Conservation (phyloP, 1,140 invertebrate species). For the Temnothorax curvispinosus region DNA sequence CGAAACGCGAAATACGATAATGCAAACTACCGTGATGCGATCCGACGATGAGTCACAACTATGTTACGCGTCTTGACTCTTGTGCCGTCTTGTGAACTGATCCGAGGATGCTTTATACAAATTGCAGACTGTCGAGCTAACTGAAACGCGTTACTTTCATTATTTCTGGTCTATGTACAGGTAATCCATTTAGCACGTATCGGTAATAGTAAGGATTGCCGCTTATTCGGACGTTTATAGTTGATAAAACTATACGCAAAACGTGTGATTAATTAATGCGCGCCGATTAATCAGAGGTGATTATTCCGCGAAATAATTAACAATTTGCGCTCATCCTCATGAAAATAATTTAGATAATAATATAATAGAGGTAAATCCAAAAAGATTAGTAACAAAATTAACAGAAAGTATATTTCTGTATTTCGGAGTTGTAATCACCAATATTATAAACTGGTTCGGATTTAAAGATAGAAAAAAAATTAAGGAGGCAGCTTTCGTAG, state of each 20-base stretch:
- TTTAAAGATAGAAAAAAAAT: conserved; percentile 7
- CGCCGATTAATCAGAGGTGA: neutral
- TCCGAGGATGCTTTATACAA: conserved; percentile 16
- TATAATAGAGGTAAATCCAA: neutral
- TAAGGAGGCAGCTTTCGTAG: neutral
- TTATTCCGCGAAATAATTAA: neutral
- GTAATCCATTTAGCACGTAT: neutral
- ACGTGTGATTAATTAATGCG: conserved; percentile 31
- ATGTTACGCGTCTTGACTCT: neutral
- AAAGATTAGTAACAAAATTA: neutral
- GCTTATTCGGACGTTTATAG: neutral
- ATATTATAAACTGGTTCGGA: neutral
- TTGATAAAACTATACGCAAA: neutral
- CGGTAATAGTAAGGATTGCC: neutral
- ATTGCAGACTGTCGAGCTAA: conserved; percentile 14
- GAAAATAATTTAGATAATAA: neutral
- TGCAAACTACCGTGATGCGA: neutral
- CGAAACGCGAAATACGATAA: conserved; percentile 18
- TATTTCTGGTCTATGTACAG: neutral
- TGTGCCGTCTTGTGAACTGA: neutral
- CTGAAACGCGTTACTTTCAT: conserved; percentile 41
- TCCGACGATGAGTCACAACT: neutral
- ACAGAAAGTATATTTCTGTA: neutral
- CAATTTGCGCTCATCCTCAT: neutral
- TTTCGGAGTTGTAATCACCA: neutral